Conservation (phyloP, 2,113 vertebrate genomes). For the Cochlearius cochlearius region DNA sequence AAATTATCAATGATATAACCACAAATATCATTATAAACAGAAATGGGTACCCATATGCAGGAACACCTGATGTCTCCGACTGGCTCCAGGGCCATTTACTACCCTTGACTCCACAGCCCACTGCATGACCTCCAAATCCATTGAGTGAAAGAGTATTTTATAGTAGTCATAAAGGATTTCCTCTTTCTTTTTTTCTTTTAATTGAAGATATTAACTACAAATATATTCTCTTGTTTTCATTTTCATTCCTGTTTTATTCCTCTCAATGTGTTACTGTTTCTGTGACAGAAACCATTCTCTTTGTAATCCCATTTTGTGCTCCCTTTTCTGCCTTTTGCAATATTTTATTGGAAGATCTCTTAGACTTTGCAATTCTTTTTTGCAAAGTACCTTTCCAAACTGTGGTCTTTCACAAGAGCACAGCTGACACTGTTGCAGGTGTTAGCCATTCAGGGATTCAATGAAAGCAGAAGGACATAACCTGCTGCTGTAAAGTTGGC, state of each 20-base stretch:
- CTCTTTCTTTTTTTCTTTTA: not conserved
- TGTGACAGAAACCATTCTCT: not conserved
- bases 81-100: not conserved
- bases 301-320: not conserved
- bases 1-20: not conserved
- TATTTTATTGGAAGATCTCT: not conserved
- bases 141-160: not conserved
- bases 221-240: not conserved
- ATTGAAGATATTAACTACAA: not conserved
- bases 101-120: not conserved
- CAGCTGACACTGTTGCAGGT: not conserved
- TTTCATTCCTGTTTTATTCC: not conserved
- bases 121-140: not conserved
- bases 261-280: not conserved
- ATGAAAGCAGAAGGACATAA: not conserved
- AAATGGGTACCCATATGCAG: not conserved
- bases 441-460: not conserved
- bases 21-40: not conserved
- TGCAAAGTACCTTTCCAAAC: not conserved
- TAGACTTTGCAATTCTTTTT: not conserved
- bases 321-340: not conserved
- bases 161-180: not conserved
- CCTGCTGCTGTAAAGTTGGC: rapidly evolving
- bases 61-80: not conserved
- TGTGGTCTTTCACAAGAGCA: not conserved